Percentiles rank a stretch among this genome's conserved stretches.
Evolutionary conservation across 2,797 vertebrate genomes (phyloP).

Genomic region (Peromyscus eremicus): DNA sequence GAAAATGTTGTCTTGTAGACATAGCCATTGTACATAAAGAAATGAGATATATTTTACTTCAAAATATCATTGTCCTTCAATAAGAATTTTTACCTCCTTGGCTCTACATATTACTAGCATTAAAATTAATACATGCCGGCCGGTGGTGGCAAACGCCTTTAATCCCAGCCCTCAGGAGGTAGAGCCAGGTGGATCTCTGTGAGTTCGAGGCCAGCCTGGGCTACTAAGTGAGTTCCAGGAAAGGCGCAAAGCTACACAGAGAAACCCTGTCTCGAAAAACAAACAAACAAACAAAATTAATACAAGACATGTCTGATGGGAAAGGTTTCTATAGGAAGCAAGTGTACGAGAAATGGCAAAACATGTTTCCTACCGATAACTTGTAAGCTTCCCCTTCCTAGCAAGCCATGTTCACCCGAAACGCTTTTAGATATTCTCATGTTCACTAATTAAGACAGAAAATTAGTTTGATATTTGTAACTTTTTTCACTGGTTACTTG

Average conservation of each 20-base stretch:
- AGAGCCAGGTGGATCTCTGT: no score
- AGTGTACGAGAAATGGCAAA: not conserved
- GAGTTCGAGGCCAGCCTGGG: no score
- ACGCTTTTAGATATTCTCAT: not conserved
- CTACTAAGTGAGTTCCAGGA: no score
- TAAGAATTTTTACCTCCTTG: not conserved
- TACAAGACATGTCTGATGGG: not conserved
- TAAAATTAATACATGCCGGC: slow-evolving; percentile 26
- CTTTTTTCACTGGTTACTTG: not conserved
- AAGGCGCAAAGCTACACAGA: no score
- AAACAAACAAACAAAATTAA: no score
- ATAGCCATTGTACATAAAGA: not conserved
- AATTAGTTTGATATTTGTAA: not conserved
- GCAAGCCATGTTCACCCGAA: not conserved
- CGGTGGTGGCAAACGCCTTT: no score
- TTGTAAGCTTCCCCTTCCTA: not conserved
- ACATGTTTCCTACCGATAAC: not conserved
- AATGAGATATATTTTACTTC: slow-evolving; percentile 24
- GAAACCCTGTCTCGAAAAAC: no score
- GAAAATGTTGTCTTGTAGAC: not conserved
- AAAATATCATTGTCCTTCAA: not conserved
- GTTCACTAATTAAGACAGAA: not conserved
- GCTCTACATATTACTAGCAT: not conserved
- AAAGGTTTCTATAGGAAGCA: not conserved
- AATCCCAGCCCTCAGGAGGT: no score